Evolutionary conservation across 2,888 invertebrate genomes (phyloP), one percentile per base, ranked within the genome.

Genomic region (Stomorhina lunata): DNA sequence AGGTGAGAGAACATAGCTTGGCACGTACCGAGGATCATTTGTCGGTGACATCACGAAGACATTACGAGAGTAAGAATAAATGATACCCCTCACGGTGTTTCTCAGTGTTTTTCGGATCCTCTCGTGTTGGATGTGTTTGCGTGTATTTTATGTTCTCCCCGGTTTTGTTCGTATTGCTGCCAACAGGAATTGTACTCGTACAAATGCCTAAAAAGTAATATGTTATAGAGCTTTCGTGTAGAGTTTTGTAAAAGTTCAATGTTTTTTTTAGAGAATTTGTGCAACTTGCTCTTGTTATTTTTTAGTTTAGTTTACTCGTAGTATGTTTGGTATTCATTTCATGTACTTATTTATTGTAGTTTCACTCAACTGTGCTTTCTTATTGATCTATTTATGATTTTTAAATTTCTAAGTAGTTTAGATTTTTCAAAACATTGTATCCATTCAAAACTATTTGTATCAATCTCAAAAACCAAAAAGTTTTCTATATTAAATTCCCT

Each of bases 11-110:
- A 61, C 81, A 55, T 63, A 80, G 81, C 75, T 61, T 84, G 37
- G 78, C 79, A 27, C 80, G 80, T 17, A 75, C 78, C 25, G 83
- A 80, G 34, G 81, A 78, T 20, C 73, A 78, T 61, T 78, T 81
- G 32, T 81, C 81, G 48, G 78, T 78, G 34, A 25, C 78, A 1
- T 83, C 81, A 15, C 43, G 79, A 20, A 53, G 66, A 29, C 82
- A 53, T 32, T 53, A 61, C 34, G 82, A 79, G 29, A 82, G 73
- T 82, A 79, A 79, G 75, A 80, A 20, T 25, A 6, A 68, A 15
- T 34, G n/a, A 17, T 57, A 9, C 15, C 4, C 10, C 27, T 65
- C 12, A 29, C 6, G 7, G 15, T 40, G 12, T 69, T 15, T 69
- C 7, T 10, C 45, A 43, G 55, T 75, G 43, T 71, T 45, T n/a